These are phyloP conservation scores for Agrochola circellaris DNA, from an alignment of 2,888 invertebrate genomes.

Conservation along the genomic window DNA sequence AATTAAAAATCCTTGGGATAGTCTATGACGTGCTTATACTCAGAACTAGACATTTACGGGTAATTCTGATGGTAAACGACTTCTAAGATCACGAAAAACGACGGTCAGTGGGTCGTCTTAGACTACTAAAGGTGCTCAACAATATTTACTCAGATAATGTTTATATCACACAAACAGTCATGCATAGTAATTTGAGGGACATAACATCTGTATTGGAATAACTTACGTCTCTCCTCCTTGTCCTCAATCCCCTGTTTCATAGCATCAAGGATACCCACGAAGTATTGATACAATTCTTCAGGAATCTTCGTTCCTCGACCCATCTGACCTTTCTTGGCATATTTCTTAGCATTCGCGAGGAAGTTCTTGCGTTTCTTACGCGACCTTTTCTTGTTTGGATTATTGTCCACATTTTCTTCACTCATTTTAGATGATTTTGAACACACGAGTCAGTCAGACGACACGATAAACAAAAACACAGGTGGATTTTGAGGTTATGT, in stretches of 20 bases:
- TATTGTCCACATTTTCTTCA: slow-evolving; percentile 72
- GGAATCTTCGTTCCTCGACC: slow-evolving; percentile 93
- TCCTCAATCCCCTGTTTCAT: slow-evolving; percentile 93
- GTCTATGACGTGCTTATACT: background rate
- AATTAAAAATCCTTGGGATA: background rate
- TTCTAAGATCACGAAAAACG: background rate
- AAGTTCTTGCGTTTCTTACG: slow-evolving; percentile 92
- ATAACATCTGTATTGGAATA: background rate
- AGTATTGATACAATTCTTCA: slow-evolving; percentile 94
- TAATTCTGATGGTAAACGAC: background rate
- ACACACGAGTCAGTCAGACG: background rate
- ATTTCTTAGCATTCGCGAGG: slow-evolving; percentile 93
- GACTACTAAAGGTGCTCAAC: background rate
- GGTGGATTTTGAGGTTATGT: slow-evolving; percentile 67
- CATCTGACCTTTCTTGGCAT: slow-evolving; percentile 93
- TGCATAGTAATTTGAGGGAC: background rate
- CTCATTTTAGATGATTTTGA: slow-evolving; percentile 72
- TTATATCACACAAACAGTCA: background rate
- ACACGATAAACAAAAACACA: slow-evolving; percentile 50
- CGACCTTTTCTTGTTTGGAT: slow-evolving; percentile 84
- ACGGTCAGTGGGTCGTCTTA: too few relatives aligned
- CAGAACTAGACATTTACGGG: background rate
- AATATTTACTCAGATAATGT: background rate
- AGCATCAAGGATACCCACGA: slow-evolving; percentile 93
- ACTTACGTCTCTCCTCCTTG: slow-evolving; percentile 93